These are phyloP conservation scores for Minunthozetes semirufus DNA, from an alignment of 2,888 invertebrate genomes.

Conservation along the genomic window DNA sequence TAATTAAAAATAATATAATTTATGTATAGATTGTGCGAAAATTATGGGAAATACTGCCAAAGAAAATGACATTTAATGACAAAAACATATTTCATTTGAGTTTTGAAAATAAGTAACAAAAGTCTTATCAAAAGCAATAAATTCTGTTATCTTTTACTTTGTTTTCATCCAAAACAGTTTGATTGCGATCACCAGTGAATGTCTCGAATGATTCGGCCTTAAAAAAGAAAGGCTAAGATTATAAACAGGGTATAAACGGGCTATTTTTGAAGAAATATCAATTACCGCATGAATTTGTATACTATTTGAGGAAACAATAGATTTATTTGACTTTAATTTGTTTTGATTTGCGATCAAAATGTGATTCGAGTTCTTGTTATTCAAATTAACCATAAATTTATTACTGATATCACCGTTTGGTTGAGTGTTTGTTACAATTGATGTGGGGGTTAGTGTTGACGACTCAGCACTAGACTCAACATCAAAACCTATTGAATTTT, in stretches of 20 bases:
- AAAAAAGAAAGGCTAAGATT: neutral
- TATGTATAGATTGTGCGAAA: too few relatives aligned
- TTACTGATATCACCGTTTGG: neutral
- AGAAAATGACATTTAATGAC: too few relatives aligned
- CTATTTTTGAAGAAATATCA: neutral
- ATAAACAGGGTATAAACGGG: neutral
- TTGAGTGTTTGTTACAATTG: neutral
- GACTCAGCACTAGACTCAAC: neutral
- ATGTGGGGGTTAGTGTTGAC: neutral
- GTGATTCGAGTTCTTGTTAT: neutral
- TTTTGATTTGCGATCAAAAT: neutral
- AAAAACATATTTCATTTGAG: too few relatives aligned
- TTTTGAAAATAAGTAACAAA: too few relatives aligned
- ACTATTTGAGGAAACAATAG: neutral
- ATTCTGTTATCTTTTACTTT: neutral
- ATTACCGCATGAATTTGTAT: slow-evolving; percentile 1
- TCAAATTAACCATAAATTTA: neutral
- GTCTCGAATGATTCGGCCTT: neutral
- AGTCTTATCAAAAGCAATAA: too few relatives aligned
- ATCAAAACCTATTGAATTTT: neutral
- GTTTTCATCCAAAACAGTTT: neutral
- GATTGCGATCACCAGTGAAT: neutral
- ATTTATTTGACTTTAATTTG: neutral
- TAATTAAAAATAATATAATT: too few relatives aligned
- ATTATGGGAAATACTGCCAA: too few relatives aligned